Conservation (phyloP, 2,797 vertebrate species). For the Amblyraja radiata region DNA sequence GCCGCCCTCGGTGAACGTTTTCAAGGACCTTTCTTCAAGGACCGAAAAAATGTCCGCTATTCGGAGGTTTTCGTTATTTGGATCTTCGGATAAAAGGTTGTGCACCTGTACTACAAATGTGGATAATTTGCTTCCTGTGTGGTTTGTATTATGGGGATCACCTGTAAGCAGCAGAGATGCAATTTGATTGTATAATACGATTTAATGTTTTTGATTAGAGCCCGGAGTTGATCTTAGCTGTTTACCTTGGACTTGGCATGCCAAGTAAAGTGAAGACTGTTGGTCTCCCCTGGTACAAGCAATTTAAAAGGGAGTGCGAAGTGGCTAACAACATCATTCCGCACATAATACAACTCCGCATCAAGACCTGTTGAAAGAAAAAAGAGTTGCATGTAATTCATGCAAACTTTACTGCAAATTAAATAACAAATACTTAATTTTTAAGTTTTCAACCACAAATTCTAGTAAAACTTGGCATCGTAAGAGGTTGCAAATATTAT, state of each 20-base stretch:
- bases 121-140: not conserved
- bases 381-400: not conserved
- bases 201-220: not conserved
- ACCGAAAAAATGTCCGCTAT: too few relatives aligned
- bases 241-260: slow-evolving; percentile 78
- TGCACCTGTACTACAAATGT: not conserved
- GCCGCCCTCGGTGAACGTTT: too few relatives aligned
- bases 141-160: not conserved
- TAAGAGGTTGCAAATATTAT: not conserved
- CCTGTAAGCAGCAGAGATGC: not conserved
- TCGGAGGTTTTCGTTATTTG: too few relatives aligned
- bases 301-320: slow-evolving; percentile 92
- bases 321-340: slow-evolving; percentile 85
- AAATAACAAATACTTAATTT: not conserved
- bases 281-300: slow-evolving; percentile 85
- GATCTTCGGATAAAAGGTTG: too few relatives aligned
- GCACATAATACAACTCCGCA: slow-evolving; percentile 91
- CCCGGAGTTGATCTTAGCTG: not conserved
- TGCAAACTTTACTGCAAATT: not conserved
- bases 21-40: too few relatives aligned
- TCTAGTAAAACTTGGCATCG: not conserved
- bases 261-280: slow-evolving; percentile 92
- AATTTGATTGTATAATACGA: not conserved
- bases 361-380: slow-evolving; percentile 72
- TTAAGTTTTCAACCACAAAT: not conserved